Evolutionary conservation across 92 coral and sea anemone genomes (phyloP).

Genomic region (Palythoa grandis): DNA sequence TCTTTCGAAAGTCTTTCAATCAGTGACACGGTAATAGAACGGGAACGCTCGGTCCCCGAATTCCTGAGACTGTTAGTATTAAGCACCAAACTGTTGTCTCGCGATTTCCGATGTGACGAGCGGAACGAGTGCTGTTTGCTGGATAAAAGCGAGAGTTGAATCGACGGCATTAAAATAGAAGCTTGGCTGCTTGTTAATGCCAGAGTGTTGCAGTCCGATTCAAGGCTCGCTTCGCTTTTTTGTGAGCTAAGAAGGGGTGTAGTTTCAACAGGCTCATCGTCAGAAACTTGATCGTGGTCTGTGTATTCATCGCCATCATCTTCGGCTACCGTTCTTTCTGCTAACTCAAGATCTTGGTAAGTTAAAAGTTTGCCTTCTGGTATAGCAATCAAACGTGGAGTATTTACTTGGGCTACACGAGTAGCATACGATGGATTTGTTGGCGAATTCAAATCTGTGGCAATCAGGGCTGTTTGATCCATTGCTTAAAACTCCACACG

Average conservation of each 20-base stretch:
- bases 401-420: not conserved
- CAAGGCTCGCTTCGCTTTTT: constrained; percentile 13
- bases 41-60: not conserved
- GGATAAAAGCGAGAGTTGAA: constrained; percentile 84
- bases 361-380: constrained; percentile 38
- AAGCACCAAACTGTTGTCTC: constrained; percentile 21
- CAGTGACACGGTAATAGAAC: constrained; percentile 58
- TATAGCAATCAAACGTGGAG: constrained; percentile 20
- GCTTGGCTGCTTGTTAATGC: constrained; percentile 80
- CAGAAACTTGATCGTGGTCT: constrained; percentile 22
- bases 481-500: not conserved
- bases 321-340: constrained; percentile 7
- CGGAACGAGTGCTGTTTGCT: constrained; percentile 4
- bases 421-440: constrained; percentile 6
- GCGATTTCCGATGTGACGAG: constrained; percentile 12
- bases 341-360: constrained; percentile 27
- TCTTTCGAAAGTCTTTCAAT: constrained; percentile 73
- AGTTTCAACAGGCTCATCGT: constrained; percentile 10
- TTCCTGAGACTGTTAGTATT: not conserved
- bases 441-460: constrained; percentile 18
- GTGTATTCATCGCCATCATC: not conserved
- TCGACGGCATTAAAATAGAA: constrained; percentile 84
- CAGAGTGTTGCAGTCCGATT: constrained; percentile 27
- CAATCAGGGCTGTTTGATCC: not conserved
- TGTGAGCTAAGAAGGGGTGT: constrained; percentile 28